phyloP scores from a whole-genome alignment of 2,797 vertebrate species.

The Calcarius lapponicus region DNA sequence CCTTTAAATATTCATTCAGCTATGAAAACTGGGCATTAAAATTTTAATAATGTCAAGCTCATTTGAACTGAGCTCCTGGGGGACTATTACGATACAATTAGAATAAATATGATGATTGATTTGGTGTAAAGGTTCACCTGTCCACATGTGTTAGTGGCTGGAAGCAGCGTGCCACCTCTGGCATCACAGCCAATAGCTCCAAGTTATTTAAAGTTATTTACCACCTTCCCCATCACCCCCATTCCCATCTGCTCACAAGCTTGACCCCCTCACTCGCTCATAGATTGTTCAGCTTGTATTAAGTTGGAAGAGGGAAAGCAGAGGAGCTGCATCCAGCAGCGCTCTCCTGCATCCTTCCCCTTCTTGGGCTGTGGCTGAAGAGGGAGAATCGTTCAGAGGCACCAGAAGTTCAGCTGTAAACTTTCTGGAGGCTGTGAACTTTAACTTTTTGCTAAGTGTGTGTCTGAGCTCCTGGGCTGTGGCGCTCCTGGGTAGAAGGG shows the following conservation, averaged over 20 bases:
- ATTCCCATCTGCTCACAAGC: background rate
- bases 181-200: background rate
- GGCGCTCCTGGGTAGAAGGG: background rate
- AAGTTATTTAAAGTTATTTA: conserved; percentile 58
- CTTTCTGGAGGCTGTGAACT: background rate
- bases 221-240: background rate
- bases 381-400: background rate
- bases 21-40: conserved; percentile 89
- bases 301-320: background rate
- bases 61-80: conserved; percentile 83
- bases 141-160: conserved; percentile 60
- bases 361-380: background rate
- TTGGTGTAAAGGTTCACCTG: conserved; percentile 78
- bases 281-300: background rate
- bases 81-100: conserved; percentile 85
- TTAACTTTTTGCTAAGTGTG: conserved; percentile 27
- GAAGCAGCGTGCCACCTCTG: conserved; percentile 37
- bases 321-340: background rate
- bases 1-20: conserved; percentile 89
- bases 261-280: background rate
- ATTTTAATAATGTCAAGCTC: conserved; percentile 89
- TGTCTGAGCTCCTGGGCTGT: background rate
- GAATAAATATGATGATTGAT: conserved; percentile 86
- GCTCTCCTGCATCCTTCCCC: background rate
- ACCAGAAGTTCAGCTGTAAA: conserved; percentile 30